Percentiles rank a stretch among this genome's conserved stretches.
Conservation (phyloP, 2,888 invertebrate species). For the Lathronympha strigana region DNA sequence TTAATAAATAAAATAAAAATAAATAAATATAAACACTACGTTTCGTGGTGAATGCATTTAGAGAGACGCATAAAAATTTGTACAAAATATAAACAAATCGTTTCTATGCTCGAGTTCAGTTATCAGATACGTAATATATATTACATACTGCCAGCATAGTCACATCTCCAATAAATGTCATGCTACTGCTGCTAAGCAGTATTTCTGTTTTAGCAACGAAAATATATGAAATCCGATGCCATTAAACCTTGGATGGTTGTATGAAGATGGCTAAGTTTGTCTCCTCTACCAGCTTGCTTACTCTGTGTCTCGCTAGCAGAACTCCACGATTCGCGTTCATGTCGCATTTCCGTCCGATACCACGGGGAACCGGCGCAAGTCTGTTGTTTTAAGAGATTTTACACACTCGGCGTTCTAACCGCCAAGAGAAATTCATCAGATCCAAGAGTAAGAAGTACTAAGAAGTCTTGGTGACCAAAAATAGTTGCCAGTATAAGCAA, state of each 20-base stretch:
- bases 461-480: not conserved
- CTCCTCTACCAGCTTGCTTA: slow-evolving; percentile 6
- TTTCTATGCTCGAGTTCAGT: too few species aligned
- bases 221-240: not conserved
- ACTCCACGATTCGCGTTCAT: slow-evolving; percentile 44
- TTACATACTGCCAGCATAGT: too few species aligned
- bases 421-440: not conserved
- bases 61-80: too few species aligned
- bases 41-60: too few species aligned
- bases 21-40: too few species aligned
- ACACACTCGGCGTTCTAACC: not conserved
- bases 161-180: too few species aligned
- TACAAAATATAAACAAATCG: too few species aligned
- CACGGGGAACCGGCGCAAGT: slow-evolving; percentile 43
- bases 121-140: too few species aligned
- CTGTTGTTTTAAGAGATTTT: slow-evolving; percentile 23
- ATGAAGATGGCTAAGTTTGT: not conserved
- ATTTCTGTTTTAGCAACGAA: not conserved
- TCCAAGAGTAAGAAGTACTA: not conserved
- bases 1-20: too few species aligned
- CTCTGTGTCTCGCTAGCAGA: slow-evolving; percentile 17
- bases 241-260: too few species aligned
- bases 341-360: slow-evolving; percentile 53
- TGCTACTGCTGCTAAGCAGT: too few species aligned
- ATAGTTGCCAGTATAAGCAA: too few species aligned